Conservation (phyloP, 2,113 vertebrate genomes). For the Steatornis caripensis region DNA sequence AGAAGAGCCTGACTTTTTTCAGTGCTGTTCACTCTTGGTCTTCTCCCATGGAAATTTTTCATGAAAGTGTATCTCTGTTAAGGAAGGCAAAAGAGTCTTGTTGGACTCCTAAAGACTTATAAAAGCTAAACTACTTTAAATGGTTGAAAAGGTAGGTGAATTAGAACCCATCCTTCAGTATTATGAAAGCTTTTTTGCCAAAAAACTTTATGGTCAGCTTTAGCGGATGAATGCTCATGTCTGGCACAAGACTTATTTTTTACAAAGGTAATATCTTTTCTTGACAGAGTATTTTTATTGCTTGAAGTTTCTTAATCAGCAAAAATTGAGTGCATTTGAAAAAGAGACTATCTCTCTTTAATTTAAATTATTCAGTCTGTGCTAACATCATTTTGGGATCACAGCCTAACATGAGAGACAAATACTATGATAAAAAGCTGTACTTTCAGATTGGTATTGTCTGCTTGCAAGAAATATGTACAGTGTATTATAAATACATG, state of each 20-base stretch:
- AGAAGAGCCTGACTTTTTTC: not conserved
- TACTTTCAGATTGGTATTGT: not conserved
- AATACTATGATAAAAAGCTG: not conserved
- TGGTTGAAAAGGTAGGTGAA: not conserved
- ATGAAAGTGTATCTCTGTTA: not conserved
- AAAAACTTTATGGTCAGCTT: not conserved
- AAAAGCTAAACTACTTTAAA: not conserved
- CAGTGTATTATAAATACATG: not conserved
- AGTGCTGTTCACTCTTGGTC: not conserved
- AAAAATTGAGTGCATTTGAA: not conserved
- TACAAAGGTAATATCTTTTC: not conserved
- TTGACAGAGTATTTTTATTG: not conserved
- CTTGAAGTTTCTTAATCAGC: not conserved
- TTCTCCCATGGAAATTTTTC: not conserved
- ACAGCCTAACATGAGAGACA: not conserved
- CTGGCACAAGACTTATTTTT: not conserved
- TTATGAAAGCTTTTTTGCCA: not conserved
- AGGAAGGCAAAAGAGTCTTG: not conserved
- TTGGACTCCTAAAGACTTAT: not conserved
- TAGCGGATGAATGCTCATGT: not conserved
- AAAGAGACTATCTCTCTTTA: not conserved
- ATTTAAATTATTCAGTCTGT: not conserved
- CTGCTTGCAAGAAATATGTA: not conserved
- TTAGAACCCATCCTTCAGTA: not conserved
- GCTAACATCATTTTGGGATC: not conserved